phyloP scores from a whole-genome alignment of 2,888 invertebrate genomes.

The Carpatolechia fugitivella region DNA sequence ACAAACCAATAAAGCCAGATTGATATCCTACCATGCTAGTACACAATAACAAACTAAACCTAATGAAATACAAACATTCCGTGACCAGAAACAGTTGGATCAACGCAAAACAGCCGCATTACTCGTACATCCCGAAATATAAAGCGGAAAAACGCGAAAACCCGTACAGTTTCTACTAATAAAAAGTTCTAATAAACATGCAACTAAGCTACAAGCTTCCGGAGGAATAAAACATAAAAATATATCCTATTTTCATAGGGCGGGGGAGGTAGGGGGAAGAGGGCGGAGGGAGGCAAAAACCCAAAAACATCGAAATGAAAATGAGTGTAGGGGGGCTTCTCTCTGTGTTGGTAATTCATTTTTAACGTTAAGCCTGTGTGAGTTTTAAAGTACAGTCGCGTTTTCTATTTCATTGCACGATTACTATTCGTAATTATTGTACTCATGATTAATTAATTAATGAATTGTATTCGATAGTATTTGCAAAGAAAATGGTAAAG shows the following conservation, averaged over 20 bases:
- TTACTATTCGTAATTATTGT: not conserved
- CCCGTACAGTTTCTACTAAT: constrained; percentile 73
- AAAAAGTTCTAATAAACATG: constrained; percentile 79
- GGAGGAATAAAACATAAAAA: constrained; percentile 80
- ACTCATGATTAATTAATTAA: not conserved
- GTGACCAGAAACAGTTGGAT: constrained; percentile 57
- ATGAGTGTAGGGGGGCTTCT: constrained; percentile 74
- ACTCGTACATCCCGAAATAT: constrained; percentile 28
- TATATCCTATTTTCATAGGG: constrained; percentile 80
- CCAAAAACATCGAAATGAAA: constrained; percentile 81
- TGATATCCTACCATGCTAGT: constrained; percentile 8
- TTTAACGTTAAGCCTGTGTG: constrained; percentile 78
- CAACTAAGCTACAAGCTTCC: constrained; percentile 78
- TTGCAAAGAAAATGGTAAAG: too few species aligned
- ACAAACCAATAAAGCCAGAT: not conserved
- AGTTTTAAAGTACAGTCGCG: constrained; percentile 75
- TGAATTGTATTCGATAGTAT: too few species aligned
- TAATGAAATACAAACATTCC: constrained; percentile 54
- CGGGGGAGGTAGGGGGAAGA: constrained; percentile 53
- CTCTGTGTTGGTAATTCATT: constrained; percentile 78
- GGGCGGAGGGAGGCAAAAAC: constrained; percentile 66
- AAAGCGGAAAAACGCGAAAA: constrained; percentile 54
- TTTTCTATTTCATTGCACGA: too few species aligned
- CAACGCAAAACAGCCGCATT: not conserved
- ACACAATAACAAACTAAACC: constrained; percentile 23